Evolutionary conservation across 2,888 invertebrate species (phyloP).

Genomic region (Ryuthela nishihirai): DNA sequence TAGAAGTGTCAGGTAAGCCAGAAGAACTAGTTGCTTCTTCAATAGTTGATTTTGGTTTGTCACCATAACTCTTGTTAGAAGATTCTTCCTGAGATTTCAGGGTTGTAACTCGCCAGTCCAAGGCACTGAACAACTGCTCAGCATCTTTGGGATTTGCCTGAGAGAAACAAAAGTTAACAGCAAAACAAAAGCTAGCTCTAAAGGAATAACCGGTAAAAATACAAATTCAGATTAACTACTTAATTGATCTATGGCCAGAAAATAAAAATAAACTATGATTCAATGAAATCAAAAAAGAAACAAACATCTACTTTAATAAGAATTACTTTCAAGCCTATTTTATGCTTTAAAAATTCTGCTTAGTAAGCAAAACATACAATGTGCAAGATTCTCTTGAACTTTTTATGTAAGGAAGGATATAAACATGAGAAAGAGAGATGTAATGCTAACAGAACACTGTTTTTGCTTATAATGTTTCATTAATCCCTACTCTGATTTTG

Average conservation of each 20-base stretch:
- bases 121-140: slow-evolving; percentile 61
- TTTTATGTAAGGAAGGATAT: too few species aligned
- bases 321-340: too few species aligned
- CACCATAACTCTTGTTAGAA: neutral
- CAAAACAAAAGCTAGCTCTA: neutral
- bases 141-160: slow-evolving; percentile 67
- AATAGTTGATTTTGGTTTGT: slow-evolving; percentile 8
- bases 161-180: slow-evolving; percentile 33
- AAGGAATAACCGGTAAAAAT: too few species aligned
- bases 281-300: neutral
- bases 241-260: too few species aligned
- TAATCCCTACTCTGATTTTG: too few species aligned
- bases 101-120: slow-evolving; percentile 56
- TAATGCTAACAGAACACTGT: too few species aligned
- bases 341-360: too few species aligned
- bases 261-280: too few species aligned
- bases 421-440: too few species aligned
- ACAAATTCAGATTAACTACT: neutral
- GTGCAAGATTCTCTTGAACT: too few species aligned
- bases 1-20: slow-evolving; percentile 10
- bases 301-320: neutral
- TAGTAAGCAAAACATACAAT: too few species aligned
- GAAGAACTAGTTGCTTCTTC: slow-evolving; percentile 32
- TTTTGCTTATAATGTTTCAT: too few species aligned
- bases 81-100: slow-evolving; percentile 43